Evolutionary conservation across 2,113 vertebrate genomes (phyloP).

Genomic region (Acrocephalus kingi): DNA sequence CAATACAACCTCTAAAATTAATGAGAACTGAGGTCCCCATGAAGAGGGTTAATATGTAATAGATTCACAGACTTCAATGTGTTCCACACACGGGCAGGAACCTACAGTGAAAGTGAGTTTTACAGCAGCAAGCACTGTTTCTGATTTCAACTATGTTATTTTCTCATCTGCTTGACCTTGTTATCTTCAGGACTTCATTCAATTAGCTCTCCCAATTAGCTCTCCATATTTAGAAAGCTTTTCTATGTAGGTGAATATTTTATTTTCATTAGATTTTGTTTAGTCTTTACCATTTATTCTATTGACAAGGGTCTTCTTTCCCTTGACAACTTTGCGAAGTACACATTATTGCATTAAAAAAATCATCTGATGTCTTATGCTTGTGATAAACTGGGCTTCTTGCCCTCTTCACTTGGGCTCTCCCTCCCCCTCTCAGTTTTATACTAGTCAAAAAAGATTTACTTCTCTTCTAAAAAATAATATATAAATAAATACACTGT

Average conservation of each 20-base stretch:
- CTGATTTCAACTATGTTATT: neutral
- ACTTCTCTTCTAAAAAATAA: slow-evolving; percentile 40
- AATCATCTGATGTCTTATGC: neutral
- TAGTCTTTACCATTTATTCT: neutral
- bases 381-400: neutral
- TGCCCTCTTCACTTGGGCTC: neutral
- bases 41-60: neutral
- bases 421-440: neutral
- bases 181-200: neutral
- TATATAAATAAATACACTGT: slow-evolving; percentile 25
- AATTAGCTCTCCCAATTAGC: neutral
- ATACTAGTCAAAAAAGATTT: slow-evolving; percentile 21
- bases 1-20: slow-evolving; percentile 20
- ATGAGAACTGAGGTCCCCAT: neutral
- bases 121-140: neutral
- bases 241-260: neutral
- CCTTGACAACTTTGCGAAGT: neutral
- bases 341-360: neutral
- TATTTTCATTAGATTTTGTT: neutral
- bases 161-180: neutral
- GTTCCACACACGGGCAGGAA: neutral
- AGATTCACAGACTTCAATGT: neutral
- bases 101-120: neutral
- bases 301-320: neutral
- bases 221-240: neutral